phyloP scores from a whole-genome alignment of 2,113 vertebrate genomes.

The Menidia beryllina region DNA sequence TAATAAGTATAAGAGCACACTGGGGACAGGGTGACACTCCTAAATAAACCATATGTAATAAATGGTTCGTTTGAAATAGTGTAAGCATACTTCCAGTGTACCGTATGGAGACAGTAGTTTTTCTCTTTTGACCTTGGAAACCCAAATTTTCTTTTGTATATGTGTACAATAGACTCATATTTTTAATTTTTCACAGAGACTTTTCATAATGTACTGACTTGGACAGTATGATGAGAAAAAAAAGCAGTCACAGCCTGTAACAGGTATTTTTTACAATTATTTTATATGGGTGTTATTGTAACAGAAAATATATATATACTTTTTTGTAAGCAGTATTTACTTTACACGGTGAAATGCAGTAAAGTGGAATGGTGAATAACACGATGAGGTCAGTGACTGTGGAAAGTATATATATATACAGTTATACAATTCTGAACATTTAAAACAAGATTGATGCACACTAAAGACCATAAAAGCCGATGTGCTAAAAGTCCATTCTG shows the following conservation, averaged over 20 bases:
- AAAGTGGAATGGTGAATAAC: neutral
- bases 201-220: neutral
- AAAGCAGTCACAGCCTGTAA: neutral
- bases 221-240: neutral
- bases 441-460: constrained; percentile 45
- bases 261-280: neutral
- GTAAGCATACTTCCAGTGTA: constrained; percentile 11
- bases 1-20: neutral
- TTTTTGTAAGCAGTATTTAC: neutral
- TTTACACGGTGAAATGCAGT: neutral
- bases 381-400: constrained; percentile 25
- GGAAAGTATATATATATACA: constrained; percentile 38
- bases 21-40: neutral
- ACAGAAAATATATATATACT: constrained; percentile 22
- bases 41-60: no score
- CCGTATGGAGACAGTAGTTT: constrained; percentile 7
- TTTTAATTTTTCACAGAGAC: neutral
- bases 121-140: neutral
- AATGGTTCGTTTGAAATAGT: constrained; percentile 30
- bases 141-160: neutral
- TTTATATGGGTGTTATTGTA: neutral
- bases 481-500: constrained; percentile 22
- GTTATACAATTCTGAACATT: constrained; percentile 40
- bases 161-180: constrained; percentile 2
- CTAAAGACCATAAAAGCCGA: constrained; percentile 31